phyloP scores from a whole-genome alignment of 2,888 invertebrate genomes.

The Steinernema hermaphroditum region DNA sequence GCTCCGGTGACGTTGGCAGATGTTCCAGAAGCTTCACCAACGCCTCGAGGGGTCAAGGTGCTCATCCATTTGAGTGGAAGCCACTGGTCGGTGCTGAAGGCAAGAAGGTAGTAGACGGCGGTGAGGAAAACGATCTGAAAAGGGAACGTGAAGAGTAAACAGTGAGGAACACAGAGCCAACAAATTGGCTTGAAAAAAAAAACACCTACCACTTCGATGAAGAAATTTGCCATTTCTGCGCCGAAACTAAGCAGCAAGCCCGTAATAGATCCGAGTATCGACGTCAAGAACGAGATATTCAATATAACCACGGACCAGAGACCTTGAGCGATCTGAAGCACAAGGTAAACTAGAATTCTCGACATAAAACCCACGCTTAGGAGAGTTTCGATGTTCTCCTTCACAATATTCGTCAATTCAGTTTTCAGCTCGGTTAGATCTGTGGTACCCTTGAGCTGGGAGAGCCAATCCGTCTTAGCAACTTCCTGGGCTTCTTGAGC shows the following conservation, averaged over 20 bases:
- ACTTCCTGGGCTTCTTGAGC: conserved; percentile 27
- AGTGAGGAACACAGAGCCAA: conserved; percentile 6
- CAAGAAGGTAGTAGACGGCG: conserved; percentile 89
- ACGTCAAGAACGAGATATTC: conserved; percentile 59
- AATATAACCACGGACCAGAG: conserved; percentile 58
- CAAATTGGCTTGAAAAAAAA: neutral
- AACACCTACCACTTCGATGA: conserved; percentile 58
- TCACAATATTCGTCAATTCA: conserved; percentile 61
- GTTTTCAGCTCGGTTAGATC: conserved; percentile 60
- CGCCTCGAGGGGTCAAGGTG: neutral
- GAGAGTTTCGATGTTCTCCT: conserved; percentile 66
- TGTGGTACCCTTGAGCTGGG: conserved; percentile 57
- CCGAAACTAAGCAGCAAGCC: conserved; percentile 64
- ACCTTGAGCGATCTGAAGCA: conserved; percentile 59
- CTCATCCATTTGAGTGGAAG: conserved; percentile 77
- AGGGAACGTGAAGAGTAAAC: conserved; percentile 1
- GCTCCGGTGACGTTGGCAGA: conserved; percentile 66
- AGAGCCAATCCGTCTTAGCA: conserved; percentile 48
- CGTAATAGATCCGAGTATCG: conserved; percentile 55
- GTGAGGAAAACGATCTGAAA: conserved; percentile 90
- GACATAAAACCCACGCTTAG: conserved; percentile 50
- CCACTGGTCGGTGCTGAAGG: conserved; percentile 82
- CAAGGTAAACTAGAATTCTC: neutral
- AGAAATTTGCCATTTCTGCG: conserved; percentile 63
- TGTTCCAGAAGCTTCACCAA: conserved; percentile 19